Base-by-base conservation (phyloP, 2,797 vertebrate genomes). In the Silurus aristotelis region DNA sequence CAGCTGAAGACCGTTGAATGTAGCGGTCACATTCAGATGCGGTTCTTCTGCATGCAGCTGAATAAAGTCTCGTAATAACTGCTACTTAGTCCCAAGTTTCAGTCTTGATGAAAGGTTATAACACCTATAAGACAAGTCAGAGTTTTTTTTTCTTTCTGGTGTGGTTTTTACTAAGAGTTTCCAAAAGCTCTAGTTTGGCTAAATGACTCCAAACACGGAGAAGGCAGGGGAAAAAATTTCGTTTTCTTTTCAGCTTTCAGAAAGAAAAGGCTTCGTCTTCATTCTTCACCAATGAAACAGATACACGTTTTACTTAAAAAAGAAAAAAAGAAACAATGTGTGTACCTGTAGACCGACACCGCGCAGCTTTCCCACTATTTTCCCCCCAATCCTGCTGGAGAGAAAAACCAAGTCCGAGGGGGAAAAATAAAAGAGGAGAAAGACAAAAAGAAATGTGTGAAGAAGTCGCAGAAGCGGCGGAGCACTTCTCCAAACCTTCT, bases 341-440 rank as follows among this genome's bases (percentile, higher is more conserved):
- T 70, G 13, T 66, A 80, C 43, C 78, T 80, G 60, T 64, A 48
- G 60, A n/a, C 60, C 10, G 31, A 78, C 79, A 68, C 67, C 63
- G 80, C 80, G 60, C 56, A 71, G 70, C 48, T 61, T 83, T 25
- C 83, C 58, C 84, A 73, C 86, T 85, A 76, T 82, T 56, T 64
- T 38, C 38, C 38, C 80, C 22, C n/a, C 67, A 56, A 66, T 85
- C 80, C 87, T 38, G 83, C 81, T 75, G 83, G 66, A 87, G 84
- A 84, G 81, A 38, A 88, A 89, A 87, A 82, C 20, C 17, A 87
- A 86, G 83, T 88, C 83, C 86, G 84, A 56, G 56, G 56, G 14
- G 38, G 38, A 52, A 52, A 55, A 52, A 87, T 83, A 87, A 76
- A 48, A 80, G 66, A 67, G 75, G 64, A 81, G 64, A 46, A 79